Base-by-base conservation (phyloP, 2,888 invertebrate species). In the Chrysolina americana region DNA sequence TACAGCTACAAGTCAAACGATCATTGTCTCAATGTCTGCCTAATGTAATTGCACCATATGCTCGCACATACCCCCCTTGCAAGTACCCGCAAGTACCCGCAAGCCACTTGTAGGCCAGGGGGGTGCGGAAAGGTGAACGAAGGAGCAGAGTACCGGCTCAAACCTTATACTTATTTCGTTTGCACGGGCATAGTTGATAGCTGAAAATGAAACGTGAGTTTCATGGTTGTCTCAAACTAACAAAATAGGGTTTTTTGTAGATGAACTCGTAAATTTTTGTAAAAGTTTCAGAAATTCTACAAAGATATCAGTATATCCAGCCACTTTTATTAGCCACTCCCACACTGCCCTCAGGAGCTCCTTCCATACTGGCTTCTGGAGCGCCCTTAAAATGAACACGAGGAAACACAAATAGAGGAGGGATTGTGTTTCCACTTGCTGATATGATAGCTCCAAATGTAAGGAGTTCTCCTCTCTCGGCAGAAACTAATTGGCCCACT, bases 151-250 rank as follows among this genome's bases (percentile, higher is more conserved):
- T n/a, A n/a, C n/a, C n/a, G n/a, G n/a, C n/a, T n/a, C n/a, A n/a
- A n/a, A n/a, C n/a, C n/a, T n/a, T n/a, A n/a, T n/a, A 5, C 5
- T 74, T 59, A 87, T 81, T 9, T 85, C 85, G 78, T 84, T 81
- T 68, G 82, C 82, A 76, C 82, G 83, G 41, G 81, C 80, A 81
- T 80, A 79, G 73, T 81, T 48, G 15, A 48, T 48, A 13, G 13
- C 48, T 48, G 48, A 10, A 11, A 63, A 64, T 19, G 41, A 69
- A 36, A 73, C 21, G 53, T 69, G 68, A 19, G 65, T 68, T 69
- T 73, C 69, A 28, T 73, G 73, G 50, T 73, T 73, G 41, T 69
- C 73, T 69, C 68, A 68, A 50, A 73, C 19, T 13, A 73, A 21
- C 41, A 73, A 69, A 69, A 73, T 73, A 3, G 68, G 73, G 21